phyloP scores from a whole-genome alignment of 2,113 vertebrate genomes.

The Lepisosteus oculatus region DNA sequence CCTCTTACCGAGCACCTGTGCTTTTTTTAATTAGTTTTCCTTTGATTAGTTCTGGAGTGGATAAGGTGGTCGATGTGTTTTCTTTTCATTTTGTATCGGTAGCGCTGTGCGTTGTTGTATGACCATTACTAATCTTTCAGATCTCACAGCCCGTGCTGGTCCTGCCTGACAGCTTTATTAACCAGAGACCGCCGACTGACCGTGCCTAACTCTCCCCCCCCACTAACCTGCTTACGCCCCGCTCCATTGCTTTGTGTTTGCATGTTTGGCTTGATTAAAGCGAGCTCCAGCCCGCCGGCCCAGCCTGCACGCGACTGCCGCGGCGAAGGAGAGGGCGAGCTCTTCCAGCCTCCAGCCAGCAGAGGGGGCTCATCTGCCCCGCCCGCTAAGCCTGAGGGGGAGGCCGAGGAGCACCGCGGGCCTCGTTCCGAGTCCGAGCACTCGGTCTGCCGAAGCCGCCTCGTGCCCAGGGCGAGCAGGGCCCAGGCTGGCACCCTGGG shows the following conservation, averaged over 20 bases:
- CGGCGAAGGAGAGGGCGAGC: slow-evolving; percentile 18
- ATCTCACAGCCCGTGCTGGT: slow-evolving; percentile 20
- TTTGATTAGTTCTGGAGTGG: no score
- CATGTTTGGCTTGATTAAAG: slow-evolving; percentile 65
- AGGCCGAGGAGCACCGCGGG: slow-evolving; percentile 2
- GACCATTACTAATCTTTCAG: neutral
- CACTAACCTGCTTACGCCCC: slow-evolving; percentile 39
- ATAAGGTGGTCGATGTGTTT: neutral
- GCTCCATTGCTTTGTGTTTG: slow-evolving; percentile 61
- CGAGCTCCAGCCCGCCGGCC: slow-evolving; percentile 35
- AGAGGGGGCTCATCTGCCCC: slow-evolving; percentile 44
- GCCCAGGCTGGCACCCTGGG: slow-evolving; percentile 37
- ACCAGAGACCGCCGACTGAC: neutral
- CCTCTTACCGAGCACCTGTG: no score
- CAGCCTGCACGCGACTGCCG: slow-evolving; percentile 23
- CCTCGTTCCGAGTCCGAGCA: slow-evolving; percentile 26
- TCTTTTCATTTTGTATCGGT: neutral
- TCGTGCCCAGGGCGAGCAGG: slow-evolving; percentile 41
- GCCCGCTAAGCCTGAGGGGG: slow-evolving; percentile 17
- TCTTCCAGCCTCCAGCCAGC: slow-evolving; percentile 26
- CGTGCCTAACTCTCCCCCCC: slow-evolving; percentile 5
- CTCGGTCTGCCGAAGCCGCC: slow-evolving; percentile 28
- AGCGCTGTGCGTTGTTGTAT: neutral
- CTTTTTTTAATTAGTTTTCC: neutral
- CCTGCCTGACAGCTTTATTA: slow-evolving; percentile 6